These are phyloP conservation scores for Haliaeetus leucogaster DNA, from an alignment of 2,113 vertebrate species.

Conservation along the genomic window DNA sequence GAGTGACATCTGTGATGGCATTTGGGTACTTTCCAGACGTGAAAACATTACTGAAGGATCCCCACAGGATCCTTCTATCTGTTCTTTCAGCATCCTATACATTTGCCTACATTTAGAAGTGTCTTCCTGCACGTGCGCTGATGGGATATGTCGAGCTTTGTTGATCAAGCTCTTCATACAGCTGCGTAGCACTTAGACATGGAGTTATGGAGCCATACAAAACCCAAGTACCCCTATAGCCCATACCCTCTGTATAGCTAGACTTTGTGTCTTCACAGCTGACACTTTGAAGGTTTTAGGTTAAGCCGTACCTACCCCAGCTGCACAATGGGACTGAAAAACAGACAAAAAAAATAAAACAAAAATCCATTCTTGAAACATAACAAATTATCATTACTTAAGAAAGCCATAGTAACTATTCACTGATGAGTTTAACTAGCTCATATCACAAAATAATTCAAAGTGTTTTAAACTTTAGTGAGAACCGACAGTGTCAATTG, in stretches of 20 bases:
- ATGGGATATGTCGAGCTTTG: neutral
- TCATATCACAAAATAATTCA: neutral
- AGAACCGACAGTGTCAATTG: neutral
- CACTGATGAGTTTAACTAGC: neutral
- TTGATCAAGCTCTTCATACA: neutral
- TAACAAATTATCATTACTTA: neutral
- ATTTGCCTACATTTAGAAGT: neutral
- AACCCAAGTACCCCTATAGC: neutral
- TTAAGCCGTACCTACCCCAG: neutral
- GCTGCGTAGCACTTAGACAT: neutral
- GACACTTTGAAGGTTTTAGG: neutral
- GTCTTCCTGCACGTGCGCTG: neutral
- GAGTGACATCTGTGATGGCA: neutral
- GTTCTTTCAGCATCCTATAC: neutral
- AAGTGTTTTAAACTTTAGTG: neutral
- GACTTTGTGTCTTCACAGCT: neutral
- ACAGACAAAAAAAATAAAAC: neutral
- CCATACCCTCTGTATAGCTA: neutral
- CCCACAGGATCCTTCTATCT: neutral
- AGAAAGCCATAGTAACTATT: neutral
- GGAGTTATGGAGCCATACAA: neutral
- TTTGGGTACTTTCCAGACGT: neutral
- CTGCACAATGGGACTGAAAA: neutral
- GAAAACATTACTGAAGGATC: neutral
- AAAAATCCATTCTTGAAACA: neutral